Conservation (phyloP, 2,113 vertebrate species). For the Indicator maculatus region DNA sequence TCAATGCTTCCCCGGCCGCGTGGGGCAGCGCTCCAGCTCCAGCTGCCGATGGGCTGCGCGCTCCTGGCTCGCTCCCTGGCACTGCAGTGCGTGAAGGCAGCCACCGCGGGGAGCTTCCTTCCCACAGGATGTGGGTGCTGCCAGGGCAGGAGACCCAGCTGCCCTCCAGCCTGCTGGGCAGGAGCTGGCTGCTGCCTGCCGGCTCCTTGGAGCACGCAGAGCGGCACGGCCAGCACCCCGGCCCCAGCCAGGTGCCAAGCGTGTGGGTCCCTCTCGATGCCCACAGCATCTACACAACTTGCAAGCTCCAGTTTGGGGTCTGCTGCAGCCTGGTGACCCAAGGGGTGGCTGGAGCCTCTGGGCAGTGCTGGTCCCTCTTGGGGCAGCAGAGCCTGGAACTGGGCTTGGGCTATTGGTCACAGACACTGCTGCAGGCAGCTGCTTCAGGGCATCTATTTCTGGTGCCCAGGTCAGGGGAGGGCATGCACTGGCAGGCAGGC, state of each 20-base stretch:
- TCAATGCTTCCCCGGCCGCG: fast-evolving
- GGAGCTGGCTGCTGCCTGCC: not conserved
- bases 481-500: not conserved
- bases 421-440: not conserved
- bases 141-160: not conserved
- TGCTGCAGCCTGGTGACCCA: not conserved
- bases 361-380: fast-evolving
- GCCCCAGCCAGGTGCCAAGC: too few species aligned
- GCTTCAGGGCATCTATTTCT: not conserved
- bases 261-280: fast-evolving
- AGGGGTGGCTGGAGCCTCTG: not conserved
- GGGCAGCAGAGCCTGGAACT: not conserved
- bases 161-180: not conserved
- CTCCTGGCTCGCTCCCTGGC: not conserved
- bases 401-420: not conserved
- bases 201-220: fast-evolving
- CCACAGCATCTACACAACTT: fast-evolving
- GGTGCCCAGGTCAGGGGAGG: not conserved
- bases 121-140: not conserved
- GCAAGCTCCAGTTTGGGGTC: not conserved
- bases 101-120: conserved; percentile 15
- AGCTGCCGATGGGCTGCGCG: not conserved
- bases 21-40: not conserved
- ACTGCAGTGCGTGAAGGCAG: not conserved
- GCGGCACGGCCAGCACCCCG: fast-evolving